phyloP scores from a whole-genome alignment of 1,140 invertebrate species.

The Drosophila ercepeae region DNA sequence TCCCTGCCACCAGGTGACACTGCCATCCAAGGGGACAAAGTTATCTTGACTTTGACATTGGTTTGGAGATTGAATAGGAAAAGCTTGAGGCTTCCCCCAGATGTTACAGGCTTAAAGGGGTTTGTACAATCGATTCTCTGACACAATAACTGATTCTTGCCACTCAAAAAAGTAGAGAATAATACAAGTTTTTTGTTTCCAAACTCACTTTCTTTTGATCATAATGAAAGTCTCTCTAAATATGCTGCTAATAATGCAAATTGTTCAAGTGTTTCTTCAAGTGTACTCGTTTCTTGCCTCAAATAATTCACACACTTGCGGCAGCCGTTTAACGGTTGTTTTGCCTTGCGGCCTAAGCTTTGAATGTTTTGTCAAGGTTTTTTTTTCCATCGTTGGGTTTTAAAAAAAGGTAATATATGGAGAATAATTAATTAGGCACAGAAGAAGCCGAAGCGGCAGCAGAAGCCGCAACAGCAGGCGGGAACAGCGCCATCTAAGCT shows the following conservation, averaged over 20 bases:
- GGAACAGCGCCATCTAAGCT: background rate
- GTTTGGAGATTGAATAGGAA: background rate
- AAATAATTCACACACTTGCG: constrained; percentile 40
- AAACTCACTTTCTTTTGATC: background rate
- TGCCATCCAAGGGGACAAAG: too few species aligned
- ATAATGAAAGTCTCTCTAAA: background rate
- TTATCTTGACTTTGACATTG: background rate
- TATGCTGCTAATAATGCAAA: background rate
- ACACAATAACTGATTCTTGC: background rate
- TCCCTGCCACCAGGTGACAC: too few species aligned
- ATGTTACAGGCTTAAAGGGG: too few species aligned
- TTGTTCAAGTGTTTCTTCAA: background rate
- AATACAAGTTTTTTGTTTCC: too few species aligned
- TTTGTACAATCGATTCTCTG: background rate
- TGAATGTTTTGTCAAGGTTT: constrained; percentile 40
- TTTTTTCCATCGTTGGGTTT: constrained; percentile 1
- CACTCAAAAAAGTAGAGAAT: background rate
- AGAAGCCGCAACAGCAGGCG: too few species aligned
- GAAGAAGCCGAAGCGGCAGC: constrained; percentile 1
- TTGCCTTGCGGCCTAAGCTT: constrained; percentile 47
- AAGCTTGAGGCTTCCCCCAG: background rate
- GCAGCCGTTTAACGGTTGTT: constrained; percentile 38
- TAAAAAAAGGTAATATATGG: constrained; percentile 4
- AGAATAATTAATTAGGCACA: constrained; percentile 56
- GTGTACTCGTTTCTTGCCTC: constrained; percentile 1